A percentile compares a stretch with the other conserved stretches of the same genome.
phyloP scores from a whole-genome alignment of 1,140 invertebrate genomes.

The Habropoda laboriosa region DNA sequence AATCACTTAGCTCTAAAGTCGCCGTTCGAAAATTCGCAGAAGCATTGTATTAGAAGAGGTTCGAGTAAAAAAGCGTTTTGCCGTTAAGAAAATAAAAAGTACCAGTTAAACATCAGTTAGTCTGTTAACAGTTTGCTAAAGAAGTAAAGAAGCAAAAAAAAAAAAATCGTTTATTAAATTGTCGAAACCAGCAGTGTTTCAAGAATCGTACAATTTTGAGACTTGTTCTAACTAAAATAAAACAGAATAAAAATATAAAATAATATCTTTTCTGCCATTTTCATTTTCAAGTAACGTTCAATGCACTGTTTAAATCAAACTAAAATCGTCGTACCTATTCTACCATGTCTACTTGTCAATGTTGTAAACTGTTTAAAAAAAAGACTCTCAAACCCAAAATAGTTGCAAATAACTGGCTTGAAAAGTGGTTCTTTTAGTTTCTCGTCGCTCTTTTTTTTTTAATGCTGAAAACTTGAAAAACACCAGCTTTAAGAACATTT shows the following conservation, averaged over 20 bases:
- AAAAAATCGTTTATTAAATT: not conserved
- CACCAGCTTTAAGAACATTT: constrained; percentile 34
- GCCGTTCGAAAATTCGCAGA: not conserved
- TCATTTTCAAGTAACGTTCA: not conserved
- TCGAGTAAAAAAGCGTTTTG: not conserved
- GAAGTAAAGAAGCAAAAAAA: not conserved
- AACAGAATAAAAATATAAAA: not conserved
- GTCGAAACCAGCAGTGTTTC: not conserved
- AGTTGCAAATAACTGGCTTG: constrained; percentile 4
- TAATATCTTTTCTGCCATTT: not conserved
- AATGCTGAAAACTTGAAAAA: constrained; percentile 41
- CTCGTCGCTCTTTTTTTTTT: constrained; percentile 3
- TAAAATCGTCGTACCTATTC: not conserved
- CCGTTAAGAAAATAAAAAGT: not conserved
- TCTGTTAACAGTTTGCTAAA: not conserved
- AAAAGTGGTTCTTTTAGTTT: constrained; percentile 12
- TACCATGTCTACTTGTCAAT: not conserved
- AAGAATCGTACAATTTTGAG: not conserved
- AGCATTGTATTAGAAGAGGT: not conserved
- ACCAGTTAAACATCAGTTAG: not conserved
- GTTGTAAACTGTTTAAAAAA: not conserved
- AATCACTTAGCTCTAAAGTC: not conserved
- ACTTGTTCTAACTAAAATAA: not conserved
- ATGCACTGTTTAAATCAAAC: not conserved
- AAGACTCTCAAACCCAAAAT: not conserved